These are phyloP conservation scores for Grapholita molesta DNA, from an alignment of 1,140 invertebrate genomes.

Conservation along the genomic window DNA sequence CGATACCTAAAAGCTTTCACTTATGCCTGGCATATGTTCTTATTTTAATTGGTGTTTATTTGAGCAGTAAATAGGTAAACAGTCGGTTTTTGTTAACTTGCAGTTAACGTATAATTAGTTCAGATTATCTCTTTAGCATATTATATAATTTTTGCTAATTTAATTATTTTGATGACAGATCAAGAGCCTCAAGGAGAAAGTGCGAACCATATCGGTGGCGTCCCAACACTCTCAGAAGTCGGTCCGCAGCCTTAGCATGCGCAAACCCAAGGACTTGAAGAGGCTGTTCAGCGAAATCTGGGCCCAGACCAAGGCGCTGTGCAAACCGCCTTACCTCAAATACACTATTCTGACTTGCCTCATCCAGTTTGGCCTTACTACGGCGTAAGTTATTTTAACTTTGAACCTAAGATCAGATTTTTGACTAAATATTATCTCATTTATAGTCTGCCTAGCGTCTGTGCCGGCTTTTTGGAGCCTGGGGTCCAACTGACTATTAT, in stretches of 20 bases:
- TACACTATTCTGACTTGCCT: constrained; percentile 85
- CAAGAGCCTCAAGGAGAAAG: constrained; percentile 82
- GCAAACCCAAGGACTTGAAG: constrained; percentile 83
- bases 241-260: constrained; percentile 79
- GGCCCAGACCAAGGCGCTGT: constrained; percentile 83
- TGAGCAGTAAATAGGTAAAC: no score
- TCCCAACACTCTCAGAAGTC: constrained; percentile 79
- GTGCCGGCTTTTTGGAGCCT: no score
- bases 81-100: no score
- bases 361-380: constrained; percentile 86
- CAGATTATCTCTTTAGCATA: background rate
- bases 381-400: constrained; percentile 81
- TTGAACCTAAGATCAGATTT: no score
- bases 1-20: no score
- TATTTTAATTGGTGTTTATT: no score
- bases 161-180: constrained; percentile 76
- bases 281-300: constrained; percentile 82
- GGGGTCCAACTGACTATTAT: no score
- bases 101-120: background rate
- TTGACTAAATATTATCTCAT: no score
- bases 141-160: constrained; percentile 15
- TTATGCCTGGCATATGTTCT: no score
- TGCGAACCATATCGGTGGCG: constrained; percentile 80
- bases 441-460: no score
- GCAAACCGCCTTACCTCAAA: constrained; percentile 83